Percentiles rank a stretch among this genome's conserved stretches.
Evolutionary conservation across 2,797 vertebrate genomes (phyloP).

Genomic region (Hoplostethus atlanticus): DNA sequence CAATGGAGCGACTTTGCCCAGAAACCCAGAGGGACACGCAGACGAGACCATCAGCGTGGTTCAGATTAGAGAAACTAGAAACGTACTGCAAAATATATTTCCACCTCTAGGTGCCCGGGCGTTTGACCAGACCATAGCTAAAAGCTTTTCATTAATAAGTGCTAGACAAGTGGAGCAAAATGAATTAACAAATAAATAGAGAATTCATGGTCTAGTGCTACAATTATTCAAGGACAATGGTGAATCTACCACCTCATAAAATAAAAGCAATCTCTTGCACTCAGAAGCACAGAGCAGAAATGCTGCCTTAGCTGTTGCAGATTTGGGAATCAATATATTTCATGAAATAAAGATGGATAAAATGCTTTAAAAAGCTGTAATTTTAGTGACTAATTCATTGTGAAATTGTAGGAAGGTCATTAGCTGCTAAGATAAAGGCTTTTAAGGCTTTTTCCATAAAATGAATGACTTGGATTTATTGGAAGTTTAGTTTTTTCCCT

Average conservation of each 20-base stretch:
- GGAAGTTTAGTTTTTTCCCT: slow-evolving; percentile 15
- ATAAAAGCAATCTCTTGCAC: slow-evolving; percentile 28
- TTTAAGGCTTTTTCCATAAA: slow-evolving; percentile 26
- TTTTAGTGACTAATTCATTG: slow-evolving; percentile 19
- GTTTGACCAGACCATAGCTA: background rate
- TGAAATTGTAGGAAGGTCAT: slow-evolving; percentile 29
- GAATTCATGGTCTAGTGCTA: slow-evolving; percentile 27
- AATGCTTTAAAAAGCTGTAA: slow-evolving; percentile 30
- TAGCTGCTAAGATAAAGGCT: slow-evolving; percentile 39
- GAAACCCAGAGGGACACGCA: background rate
- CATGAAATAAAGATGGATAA: slow-evolving; percentile 32
- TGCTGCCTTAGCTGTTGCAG: slow-evolving; percentile 20
- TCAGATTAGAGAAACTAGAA: too few relatives aligned
- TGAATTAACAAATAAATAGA: slow-evolving; percentile 26
- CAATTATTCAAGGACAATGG: slow-evolving; percentile 51
- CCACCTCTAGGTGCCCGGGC: background rate
- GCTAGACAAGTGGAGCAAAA: slow-evolving; percentile 31
- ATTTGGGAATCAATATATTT: slow-evolving; percentile 43
- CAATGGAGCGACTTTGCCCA: too few relatives aligned
- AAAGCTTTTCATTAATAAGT: slow-evolving; percentile 13
- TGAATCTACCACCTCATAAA: slow-evolving; percentile 42
- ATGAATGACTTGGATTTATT: slow-evolving; percentile 35
- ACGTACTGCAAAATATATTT: background rate
- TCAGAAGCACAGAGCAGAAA: slow-evolving; percentile 10
- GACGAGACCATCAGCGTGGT: too few relatives aligned